phyloP scores from a whole-genome alignment of 64 coral and sea anemone genomes.

The Orbicella faveolata region DNA sequence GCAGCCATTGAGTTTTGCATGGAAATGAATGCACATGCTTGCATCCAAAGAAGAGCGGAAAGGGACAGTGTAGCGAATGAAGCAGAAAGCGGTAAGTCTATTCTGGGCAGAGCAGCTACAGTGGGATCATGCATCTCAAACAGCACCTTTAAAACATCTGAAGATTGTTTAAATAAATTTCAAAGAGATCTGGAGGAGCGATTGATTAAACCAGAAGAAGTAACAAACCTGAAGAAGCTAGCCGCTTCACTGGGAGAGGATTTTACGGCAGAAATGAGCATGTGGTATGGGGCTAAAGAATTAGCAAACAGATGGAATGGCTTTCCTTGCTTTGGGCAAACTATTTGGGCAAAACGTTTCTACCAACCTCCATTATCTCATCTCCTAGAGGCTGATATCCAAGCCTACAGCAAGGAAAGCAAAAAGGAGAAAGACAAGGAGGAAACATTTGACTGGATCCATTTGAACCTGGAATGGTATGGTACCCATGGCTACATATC shows the following conservation, averaged over 20 bases:
- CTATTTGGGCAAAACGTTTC: not conserved
- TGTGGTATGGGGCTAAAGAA: constrained; percentile 50
- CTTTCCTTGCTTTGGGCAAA: constrained; percentile 51
- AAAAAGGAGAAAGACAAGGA: constrained; percentile 29
- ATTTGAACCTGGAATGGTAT: constrained; percentile 49
- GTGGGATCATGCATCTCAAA: constrained; percentile 48
- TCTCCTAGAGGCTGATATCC: too few relatives aligned
- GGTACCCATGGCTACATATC: not conserved
- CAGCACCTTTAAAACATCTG: constrained; percentile 31
- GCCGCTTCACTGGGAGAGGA: constrained; percentile 29
- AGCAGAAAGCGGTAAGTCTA: constrained; percentile 54
- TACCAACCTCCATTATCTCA: too few relatives aligned
- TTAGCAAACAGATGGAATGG: constrained; percentile 58
- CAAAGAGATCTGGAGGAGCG: not conserved
- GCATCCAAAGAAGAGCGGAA: constrained; percentile 61
- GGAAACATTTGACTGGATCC: constrained; percentile 49
- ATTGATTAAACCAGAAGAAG: not conserved
- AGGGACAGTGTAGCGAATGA: constrained; percentile 67
- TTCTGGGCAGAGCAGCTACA: constrained; percentile 39
- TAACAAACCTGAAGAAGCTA: not conserved
- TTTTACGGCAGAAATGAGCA: constrained; percentile 45
- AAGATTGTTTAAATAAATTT: constrained; percentile 21
- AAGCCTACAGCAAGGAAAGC: not conserved
- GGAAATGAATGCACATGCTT: constrained; percentile 29
- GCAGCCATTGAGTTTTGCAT: constrained; percentile 40